phyloP scores from a whole-genome alignment of 2,113 vertebrate genomes.

The Microcebus lehilahytsara region DNA sequence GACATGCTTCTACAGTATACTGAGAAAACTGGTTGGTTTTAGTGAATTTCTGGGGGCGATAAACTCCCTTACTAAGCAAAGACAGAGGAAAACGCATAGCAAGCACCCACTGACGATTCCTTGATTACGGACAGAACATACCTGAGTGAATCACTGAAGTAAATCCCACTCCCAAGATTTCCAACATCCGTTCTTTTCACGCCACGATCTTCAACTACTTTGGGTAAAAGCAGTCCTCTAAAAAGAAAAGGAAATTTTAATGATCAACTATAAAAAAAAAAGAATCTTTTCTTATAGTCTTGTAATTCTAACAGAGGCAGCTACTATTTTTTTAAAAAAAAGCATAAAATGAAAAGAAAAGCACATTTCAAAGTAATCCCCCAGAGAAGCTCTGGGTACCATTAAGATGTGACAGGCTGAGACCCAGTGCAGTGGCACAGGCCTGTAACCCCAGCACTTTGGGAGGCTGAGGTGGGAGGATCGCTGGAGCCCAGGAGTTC shows the following conservation, averaged over 20 bases:
- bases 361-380: not conserved
- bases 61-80: not conserved
- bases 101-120: not conserved
- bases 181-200: slow-evolving; percentile 89
- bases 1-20: not conserved
- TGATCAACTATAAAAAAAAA: slow-evolving; percentile 34
- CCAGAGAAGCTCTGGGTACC: not conserved
- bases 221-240: slow-evolving; percentile 91
- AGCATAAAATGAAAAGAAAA: not conserved
- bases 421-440: too few species aligned
- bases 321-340: not conserved
- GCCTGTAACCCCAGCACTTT: too few species aligned
- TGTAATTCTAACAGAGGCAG: not conserved
- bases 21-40: not conserved
- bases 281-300: not conserved
- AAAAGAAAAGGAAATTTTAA: slow-evolving; percentile 49
- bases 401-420: not conserved
- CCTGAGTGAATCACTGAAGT: slow-evolving; percentile 90
- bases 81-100: not conserved
- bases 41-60: not conserved
- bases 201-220: slow-evolving; percentile 87
- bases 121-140: not conserved
- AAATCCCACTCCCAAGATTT: slow-evolving; percentile 92
- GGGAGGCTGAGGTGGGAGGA: too few species aligned
- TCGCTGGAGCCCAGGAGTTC: too few species aligned